Base-by-base conservation (phyloP, 2,113 vertebrate genomes). In the Hiodon tergisus region DNA sequence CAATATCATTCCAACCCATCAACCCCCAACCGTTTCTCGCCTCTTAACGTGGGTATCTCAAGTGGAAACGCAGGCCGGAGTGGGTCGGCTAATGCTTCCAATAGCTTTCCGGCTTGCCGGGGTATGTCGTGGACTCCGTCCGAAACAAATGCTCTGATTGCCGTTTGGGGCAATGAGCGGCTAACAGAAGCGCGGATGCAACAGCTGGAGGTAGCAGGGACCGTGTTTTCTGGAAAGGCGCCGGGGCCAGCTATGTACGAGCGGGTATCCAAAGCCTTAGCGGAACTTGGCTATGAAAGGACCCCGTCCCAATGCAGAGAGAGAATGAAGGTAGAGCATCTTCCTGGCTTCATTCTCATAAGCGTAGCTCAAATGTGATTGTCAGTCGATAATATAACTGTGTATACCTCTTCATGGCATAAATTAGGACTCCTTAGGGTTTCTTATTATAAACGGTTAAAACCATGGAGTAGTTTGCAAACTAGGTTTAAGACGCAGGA, bases 101-200 rank as follows among this genome's bases (percentile, higher is more conserved):
- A 86, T 85, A 90, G 88, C 86, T 91, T 90, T 85, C 88, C 95
- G 52, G 96, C 95, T 69, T 98, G 96, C 87, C 91, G 95, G 8
- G 95, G 95, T 78, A 98, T 98, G 95, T 98, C 95, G n/a, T 98
- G 95, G 96, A 98, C 96, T 1, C 96, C 96, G 71, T 95, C 96
- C 79, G 96, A 98, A 88, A 98, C 96, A 2, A 98, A 98, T 93
- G 96, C 96, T 58, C 89, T 98, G 59, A 98, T 98, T 83, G 96
- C 96, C 46, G 96, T 98, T 51, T 98, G 95, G 96, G 96, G 96
- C 67, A 97, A 96, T 85, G 96, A 98, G 87, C 83, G 96, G 88
- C 91, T 98, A 80, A 93, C 94, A 79, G 96, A 98, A 89, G 95
- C 95, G 78, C 87, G 95, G 75, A 95, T 96, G 93, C 96, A 98